These are phyloP conservation scores for Tokudaia muenninki DNA, from an alignment of 2,797 vertebrate species.

Conservation along the genomic window DNA sequence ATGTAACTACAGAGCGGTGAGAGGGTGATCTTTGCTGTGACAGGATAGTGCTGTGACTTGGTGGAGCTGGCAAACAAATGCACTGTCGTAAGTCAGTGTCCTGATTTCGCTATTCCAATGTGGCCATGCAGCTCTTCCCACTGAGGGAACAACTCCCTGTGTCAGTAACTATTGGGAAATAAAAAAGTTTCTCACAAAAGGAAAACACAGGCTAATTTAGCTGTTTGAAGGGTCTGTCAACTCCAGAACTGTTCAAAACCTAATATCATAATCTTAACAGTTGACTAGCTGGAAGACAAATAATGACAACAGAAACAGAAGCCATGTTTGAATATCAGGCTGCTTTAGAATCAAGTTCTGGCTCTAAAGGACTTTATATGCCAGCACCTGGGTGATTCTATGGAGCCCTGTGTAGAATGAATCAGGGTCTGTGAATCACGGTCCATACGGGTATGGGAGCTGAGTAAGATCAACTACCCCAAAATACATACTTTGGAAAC, in stretches of 20 bases:
- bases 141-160: background rate
- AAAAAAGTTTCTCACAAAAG: background rate
- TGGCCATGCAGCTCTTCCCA: background rate
- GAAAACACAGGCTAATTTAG: background rate
- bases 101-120: background rate
- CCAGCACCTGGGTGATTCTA: background rate
- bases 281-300: background rate
- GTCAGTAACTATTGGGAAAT: conserved; percentile 9
- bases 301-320: background rate
- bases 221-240: background rate
- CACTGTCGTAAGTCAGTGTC: background rate
- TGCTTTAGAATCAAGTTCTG: background rate
- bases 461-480: background rate
- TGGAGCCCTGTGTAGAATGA: background rate
- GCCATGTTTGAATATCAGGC: background rate
- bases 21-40: background rate
- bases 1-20: accelerated
- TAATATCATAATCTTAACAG: conserved; percentile 57
- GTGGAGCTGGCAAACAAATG: background rate
- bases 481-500: background rate
- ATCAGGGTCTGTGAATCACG: background rate
- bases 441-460: background rate
- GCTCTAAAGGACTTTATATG: background rate
- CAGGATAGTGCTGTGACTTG: background rate
- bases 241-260: background rate